A percentile compares a stretch with the other conserved stretches of the same genome.
phyloP scores from a whole-genome alignment of 2,113 vertebrate species.

The Nerophis lumbriciformis region DNA sequence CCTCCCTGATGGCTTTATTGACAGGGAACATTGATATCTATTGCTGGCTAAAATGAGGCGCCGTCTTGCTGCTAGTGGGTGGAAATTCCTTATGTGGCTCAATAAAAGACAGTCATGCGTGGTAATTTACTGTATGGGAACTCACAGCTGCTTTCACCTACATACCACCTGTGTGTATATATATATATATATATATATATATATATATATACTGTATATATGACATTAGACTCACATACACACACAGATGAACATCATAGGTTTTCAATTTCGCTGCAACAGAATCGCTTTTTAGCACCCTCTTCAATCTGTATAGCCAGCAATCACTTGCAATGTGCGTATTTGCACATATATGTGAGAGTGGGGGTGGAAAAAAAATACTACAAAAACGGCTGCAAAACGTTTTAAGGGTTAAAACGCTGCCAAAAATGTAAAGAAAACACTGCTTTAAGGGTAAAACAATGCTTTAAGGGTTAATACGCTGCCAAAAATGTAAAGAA shows the following conservation, averaged over 20 bases:
- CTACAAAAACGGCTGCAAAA: constrained; percentile 12
- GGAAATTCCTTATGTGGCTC: constrained; percentile 62
- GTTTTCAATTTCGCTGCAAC: constrained; percentile 45
- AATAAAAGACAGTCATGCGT: constrained; percentile 54
- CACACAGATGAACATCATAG: constrained; percentile 31
- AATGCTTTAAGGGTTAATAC: too few relatives aligned
- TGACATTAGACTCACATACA: constrained; percentile 35
- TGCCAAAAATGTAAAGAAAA: too few relatives aligned
- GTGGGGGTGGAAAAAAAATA: constrained; percentile 24
- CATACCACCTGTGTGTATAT: constrained; percentile 6
- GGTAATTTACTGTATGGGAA: constrained; percentile 56
- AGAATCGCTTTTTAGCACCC: constrained; percentile 29
- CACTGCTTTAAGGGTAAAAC: too few relatives aligned
- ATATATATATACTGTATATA: constrained; percentile 10
- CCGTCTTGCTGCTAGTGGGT: constrained; percentile 45
- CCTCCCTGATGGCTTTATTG: constrained; percentile 59
- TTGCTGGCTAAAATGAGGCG: constrained; percentile 59
- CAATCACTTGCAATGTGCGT: constrained; percentile 9
- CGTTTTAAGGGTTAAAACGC: too few relatives aligned
- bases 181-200: constrained; percentile 7
- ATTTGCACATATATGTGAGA: constrained; percentile 30
- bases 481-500: too few relatives aligned
- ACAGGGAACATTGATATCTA: constrained; percentile 70
- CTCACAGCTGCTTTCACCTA: constrained; percentile 45
- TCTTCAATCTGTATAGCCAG: constrained; percentile 16